A percentile compares a stretch with the other conserved stretches of the same genome.
These are phyloP conservation scores for Euzophera pinguis DNA, from an alignment of 2,888 invertebrate genomes.

Conservation along the genomic window DNA sequence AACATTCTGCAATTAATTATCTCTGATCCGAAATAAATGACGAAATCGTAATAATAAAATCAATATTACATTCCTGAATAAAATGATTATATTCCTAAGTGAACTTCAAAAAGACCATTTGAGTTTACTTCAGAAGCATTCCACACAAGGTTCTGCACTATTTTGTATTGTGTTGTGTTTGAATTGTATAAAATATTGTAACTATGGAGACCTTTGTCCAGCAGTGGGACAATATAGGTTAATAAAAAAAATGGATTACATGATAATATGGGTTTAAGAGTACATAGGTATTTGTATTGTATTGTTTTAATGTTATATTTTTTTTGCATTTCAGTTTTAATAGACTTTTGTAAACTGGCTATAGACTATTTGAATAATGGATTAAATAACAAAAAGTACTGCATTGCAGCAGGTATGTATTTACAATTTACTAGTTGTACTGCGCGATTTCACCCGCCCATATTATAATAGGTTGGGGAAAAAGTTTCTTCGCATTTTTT, in stretches of 20 bases:
- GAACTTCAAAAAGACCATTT: constrained; percentile 70
- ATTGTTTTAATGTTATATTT: constrained; percentile 14
- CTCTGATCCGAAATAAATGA: too few species aligned
- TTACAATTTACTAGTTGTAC: too few species aligned
- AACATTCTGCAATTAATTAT: too few species aligned
- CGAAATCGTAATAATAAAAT: too few species aligned
- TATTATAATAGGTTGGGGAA: too few species aligned
- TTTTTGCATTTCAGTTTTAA: constrained; percentile 75
- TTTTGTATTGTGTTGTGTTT: background rate
- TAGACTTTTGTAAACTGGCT: constrained; percentile 85
- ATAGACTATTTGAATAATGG: constrained; percentile 84
- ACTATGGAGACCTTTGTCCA: too few species aligned
- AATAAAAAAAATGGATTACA: too few species aligned
- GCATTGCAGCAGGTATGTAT: constrained; percentile 78
- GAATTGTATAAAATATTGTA: too few species aligned
- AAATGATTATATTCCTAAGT: constrained; percentile 70
- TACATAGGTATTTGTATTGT: background rate
- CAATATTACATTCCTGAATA: constrained; percentile 20
- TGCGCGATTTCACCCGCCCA: too few species aligned
- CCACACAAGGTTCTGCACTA: constrained; percentile 58
- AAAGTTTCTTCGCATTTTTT: too few species aligned
- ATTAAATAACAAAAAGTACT: constrained; percentile 81
- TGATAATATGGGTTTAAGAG: too few species aligned
- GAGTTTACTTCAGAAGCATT: constrained; percentile 52
- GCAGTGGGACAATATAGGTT: too few species aligned